A percentile compares a stretch with the other conserved stretches of the same genome.
Conservation (phyloP, 37 sponge, comb jelly and placozoan species). For the Halisarca cf. caerulea region DNA sequence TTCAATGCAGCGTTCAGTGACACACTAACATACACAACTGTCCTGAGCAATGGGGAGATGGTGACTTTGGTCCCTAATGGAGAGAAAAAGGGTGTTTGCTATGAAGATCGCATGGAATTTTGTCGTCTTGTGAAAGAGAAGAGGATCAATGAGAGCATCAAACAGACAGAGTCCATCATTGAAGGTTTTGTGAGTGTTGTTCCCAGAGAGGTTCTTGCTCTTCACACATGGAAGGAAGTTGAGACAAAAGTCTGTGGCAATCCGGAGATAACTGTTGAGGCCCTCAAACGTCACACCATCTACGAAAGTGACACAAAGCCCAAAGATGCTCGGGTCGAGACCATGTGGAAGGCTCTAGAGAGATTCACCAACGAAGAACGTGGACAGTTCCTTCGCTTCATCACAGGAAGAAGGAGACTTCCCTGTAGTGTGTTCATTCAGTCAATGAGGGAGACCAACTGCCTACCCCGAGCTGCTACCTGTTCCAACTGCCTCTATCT, state of each 20-base stretch:
- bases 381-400: constrained; percentile 82
- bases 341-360: constrained; percentile 89
- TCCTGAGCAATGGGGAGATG: constrained; percentile 71
- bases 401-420: constrained; percentile 85
- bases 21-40: constrained; percentile 69
- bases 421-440: constrained; percentile 79
- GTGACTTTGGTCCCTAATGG: constrained; percentile 53
- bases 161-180: constrained; percentile 66
- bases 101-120: constrained; percentile 70
- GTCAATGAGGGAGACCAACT: constrained; percentile 29
- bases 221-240: constrained; percentile 90
- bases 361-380: constrained; percentile 83
- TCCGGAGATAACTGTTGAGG: constrained; percentile 80
- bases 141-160: constrained; percentile 69
- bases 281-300: constrained; percentile 61
- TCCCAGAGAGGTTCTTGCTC: constrained; percentile 68
- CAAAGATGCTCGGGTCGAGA: constrained; percentile 52
- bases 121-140: constrained; percentile 65
- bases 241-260: constrained; percentile 86
- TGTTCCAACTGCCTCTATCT: constrained; percentile 89
- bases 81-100: constrained; percentile 59
- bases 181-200: constrained; percentile 70
- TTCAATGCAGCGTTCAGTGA: constrained; percentile 70
- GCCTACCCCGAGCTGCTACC: constrained; percentile 84
- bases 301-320: constrained; percentile 54